Evolutionary conservation across 2,888 invertebrate genomes (phyloP).

Genomic region (Xylota segnis): DNA sequence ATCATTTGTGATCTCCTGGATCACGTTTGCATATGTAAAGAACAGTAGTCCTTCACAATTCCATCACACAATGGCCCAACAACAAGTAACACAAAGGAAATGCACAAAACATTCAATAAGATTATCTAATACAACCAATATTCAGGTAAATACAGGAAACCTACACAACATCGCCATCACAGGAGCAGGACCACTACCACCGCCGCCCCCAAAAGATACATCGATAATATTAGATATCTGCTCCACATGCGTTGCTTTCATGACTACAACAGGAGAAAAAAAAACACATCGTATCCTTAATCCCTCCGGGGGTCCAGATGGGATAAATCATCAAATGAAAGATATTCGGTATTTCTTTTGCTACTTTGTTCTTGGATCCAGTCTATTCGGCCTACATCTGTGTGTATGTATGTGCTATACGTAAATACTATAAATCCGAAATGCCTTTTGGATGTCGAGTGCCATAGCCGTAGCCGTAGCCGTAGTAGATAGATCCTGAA

Average conservation of each 20-base stretch:
- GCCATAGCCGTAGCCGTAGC: too few species aligned
- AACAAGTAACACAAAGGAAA: not conserved
- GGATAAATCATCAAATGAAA: slow-evolving; percentile 58
- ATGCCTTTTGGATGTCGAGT: slow-evolving; percentile 46
- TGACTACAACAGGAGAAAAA: slow-evolving; percentile 10
- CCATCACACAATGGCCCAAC: not conserved
- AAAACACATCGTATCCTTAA: slow-evolving; percentile 4
- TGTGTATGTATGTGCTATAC: not conserved
- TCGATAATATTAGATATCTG: slow-evolving; percentile 33
- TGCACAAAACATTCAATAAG: slow-evolving; percentile 15
- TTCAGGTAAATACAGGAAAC: slow-evolving; percentile 21
- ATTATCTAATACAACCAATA: slow-evolving; percentile 14
- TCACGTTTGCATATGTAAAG: slow-evolving; percentile 3
- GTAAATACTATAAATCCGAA: slow-evolving; percentile 41
- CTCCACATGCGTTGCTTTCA: slow-evolving; percentile 12
- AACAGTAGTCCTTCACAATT: slow-evolving; percentile 1
- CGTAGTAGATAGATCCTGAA: slow-evolving; percentile 17
- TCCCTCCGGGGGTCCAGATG: slow-evolving; percentile 25
- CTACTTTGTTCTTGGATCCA: not conserved
- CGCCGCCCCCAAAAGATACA: slow-evolving; percentile 26
- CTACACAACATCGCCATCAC: not conserved
- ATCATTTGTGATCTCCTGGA: slow-evolving; percentile 11
- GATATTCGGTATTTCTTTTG: slow-evolving; percentile 39
- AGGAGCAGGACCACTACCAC: not conserved
- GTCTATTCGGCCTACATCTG: not conserved